These are phyloP conservation scores for Drosophila pectinifera DNA, from an alignment of 1,140 invertebrate genomes.

Conservation along the genomic window DNA sequence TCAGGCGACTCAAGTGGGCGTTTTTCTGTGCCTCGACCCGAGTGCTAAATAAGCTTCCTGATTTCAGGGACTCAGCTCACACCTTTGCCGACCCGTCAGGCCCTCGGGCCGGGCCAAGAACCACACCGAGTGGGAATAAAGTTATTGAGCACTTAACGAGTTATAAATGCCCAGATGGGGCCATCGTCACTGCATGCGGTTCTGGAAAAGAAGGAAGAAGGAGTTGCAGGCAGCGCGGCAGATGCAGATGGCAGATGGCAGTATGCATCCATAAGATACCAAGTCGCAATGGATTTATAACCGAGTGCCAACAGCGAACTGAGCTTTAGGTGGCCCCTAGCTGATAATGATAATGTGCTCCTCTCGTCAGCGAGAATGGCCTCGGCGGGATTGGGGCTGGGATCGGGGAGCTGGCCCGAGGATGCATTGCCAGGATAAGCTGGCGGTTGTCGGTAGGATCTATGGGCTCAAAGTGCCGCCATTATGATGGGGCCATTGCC, in stretches of 20 bases:
- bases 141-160: slow-evolving; percentile 79
- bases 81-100: slow-evolving; percentile 39
- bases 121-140: slow-evolving; percentile 52
- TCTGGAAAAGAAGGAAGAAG: slow-evolving; percentile 14
- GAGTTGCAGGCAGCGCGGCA: slow-evolving; percentile 29
- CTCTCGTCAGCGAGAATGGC: slow-evolving; percentile 49
- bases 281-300: slow-evolving; percentile 62
- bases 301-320: slow-evolving; percentile 65
- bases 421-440: slow-evolving; percentile 63
- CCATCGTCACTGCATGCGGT: slow-evolving; percentile 37
- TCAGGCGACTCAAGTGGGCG: slow-evolving; percentile 23
- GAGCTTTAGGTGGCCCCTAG: slow-evolving; percentile 42
- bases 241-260: slow-evolving; percentile 57
- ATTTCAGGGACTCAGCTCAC: slow-evolving; percentile 32
- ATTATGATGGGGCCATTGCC: slow-evolving; percentile 60
- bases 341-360: slow-evolving; percentile 81
- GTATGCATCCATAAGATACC: slow-evolving; percentile 61
- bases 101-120: slow-evolving; percentile 8
- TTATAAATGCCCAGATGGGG: slow-evolving; percentile 63
- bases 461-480: slow-evolving; percentile 78
- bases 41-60: slow-evolving; percentile 53
- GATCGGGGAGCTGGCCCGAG: not conserved
- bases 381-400: slow-evolving; percentile 2
- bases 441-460: slow-evolving; percentile 59
- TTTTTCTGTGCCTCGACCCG: slow-evolving; percentile 11